Base-by-base conservation (phyloP, 2,888 invertebrate species). In the Tachina lurida region DNA sequence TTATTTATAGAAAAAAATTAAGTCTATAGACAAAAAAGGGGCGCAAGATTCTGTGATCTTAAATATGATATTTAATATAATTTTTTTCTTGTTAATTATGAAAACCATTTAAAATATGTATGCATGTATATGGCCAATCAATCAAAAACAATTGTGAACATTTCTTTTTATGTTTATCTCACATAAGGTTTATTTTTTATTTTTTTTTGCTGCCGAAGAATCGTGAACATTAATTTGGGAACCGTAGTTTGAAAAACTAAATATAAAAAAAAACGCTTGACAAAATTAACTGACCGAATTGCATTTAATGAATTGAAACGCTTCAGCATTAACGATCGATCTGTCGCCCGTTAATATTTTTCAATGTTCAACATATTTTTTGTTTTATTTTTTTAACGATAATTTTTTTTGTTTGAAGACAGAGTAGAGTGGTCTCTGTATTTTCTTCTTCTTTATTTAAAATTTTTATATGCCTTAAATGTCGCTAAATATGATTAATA, bases 401-500 rank as follows among this genome's bases (percentile, higher is more conserved):
- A 71, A 54, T 68, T 19, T 67, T 70, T 63, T 45, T 19, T 67
- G 65, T 63, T 45, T n/a, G 12, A 45, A 63, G 43, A 77, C 22
- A 49, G n/a, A 47, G 58, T 75, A 49, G n/a, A 47, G 58, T 75
- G 70, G 52, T 65, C 52, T 58, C 52, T 74, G 39, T 74, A 58
- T 60, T 67, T 31, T 15, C 31, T 67, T 71, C 22, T 65, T 22
- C 41, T 68, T 43, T n/a, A 10, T 13, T 45, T 54, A 2, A 1
- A 75, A 75, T 60, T 70, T 75, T 15, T 63, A 75, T 49, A 15
- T 65, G 63, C 43, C 43, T 77, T 65, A 58, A 77, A 77, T 83
- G 63, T 77, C 49, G 49, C 15, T 65, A 49, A 68, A 71, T 63
- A 71, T 83, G 70, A 83, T 77, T 65, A 31, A 82, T 82, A 58